Evolutionary conservation across 2,888 invertebrate species (phyloP), one percentile per base, ranked within the genome.

Genomic region (Nineta flava): DNA sequence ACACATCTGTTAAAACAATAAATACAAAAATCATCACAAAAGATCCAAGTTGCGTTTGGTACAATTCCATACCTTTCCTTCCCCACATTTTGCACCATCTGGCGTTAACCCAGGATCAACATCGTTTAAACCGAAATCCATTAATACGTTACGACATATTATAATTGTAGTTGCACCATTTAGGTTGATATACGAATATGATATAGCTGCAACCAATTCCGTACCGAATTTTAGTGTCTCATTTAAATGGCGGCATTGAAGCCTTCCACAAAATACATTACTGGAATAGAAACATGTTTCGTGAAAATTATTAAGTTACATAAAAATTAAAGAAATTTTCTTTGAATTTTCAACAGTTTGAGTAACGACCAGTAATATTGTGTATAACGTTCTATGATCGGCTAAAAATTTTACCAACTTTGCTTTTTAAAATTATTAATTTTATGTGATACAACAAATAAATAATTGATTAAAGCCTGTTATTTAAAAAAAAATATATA

Each of bases 91-190:
- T 1, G 93, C 90, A 0, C 99, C 99, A 62, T 97, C 90, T 0
- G 96, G 96, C 1, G 91, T 87, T 59, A 97, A 72, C 0, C 97
- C 97, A 0, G 97, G 97, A 67, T 99, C 97, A 4, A 85, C 81
- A 62, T 88, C 85, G 59, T 82, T 83, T 35, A 94, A 67, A 0
- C 96, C 96, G 49, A 96, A 72, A 66, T 96, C 95, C 1, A 96
- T 85, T 55, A 93, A 80, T 3, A 91, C 95, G 0, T 91, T 85
- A 19, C 93, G 79, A 62, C 95, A 96, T 0, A 93, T 83, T 54
- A 90, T 83, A 51, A 91, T 85, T 45, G n/a, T n/a, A n/a, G n/a
- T n/a, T n/a, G 78, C 79, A 2, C 86, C 81, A 7, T 75, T 75
- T 54, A 81, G 77, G 57, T 86, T 90, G 59, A 92, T 81, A 67